Percentiles rank a stretch among this genome's conserved stretches.
These are phyloP conservation scores for Karalla daura DNA, from an alignment of 2,797 vertebrate species.

Conservation along the genomic window DNA sequence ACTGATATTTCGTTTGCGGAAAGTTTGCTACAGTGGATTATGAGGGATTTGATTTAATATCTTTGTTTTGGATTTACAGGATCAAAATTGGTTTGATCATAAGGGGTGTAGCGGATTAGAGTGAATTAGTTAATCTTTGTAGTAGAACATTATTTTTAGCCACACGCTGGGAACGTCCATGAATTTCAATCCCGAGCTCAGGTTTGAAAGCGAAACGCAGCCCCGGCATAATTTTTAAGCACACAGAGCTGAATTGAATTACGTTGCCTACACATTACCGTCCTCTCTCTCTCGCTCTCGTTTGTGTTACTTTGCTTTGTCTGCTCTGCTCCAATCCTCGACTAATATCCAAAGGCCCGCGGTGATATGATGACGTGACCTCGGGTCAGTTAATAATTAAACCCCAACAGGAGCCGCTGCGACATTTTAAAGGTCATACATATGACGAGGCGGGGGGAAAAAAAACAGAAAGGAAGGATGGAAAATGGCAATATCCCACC, in stretches of 20 bases:
- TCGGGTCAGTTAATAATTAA: constrained; percentile 72
- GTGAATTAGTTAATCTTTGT: constrained; percentile 52
- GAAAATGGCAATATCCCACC: constrained; percentile 26
- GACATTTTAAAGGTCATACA: constrained; percentile 64
- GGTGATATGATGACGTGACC: constrained; percentile 59
- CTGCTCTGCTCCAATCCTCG: constrained; percentile 45
- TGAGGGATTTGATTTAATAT: constrained; percentile 64
- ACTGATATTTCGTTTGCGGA: constrained; percentile 28
- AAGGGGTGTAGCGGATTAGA: constrained; percentile 68
- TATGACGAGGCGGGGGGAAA: constrained; percentile 26
- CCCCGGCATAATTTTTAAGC: not conserved
- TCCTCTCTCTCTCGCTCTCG: not conserved
- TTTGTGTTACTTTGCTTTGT: constrained; percentile 22
- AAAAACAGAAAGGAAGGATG: not conserved
- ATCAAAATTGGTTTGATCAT: constrained; percentile 59
- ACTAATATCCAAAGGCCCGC: constrained; percentile 48
- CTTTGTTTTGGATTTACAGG: constrained; percentile 66
- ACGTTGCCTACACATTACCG: not conserved
- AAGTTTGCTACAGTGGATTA: constrained; percentile 61
- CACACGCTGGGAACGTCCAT: constrained; percentile 6
- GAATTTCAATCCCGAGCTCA: constrained; percentile 24
- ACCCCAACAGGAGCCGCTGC: constrained; percentile 60
- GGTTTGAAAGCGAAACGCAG: not conserved
- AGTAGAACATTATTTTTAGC: constrained; percentile 33
- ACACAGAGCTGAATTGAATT: constrained; percentile 8